Conservation (phyloP, 2,797 vertebrate genomes). For the Xerus rutilus region DNA sequence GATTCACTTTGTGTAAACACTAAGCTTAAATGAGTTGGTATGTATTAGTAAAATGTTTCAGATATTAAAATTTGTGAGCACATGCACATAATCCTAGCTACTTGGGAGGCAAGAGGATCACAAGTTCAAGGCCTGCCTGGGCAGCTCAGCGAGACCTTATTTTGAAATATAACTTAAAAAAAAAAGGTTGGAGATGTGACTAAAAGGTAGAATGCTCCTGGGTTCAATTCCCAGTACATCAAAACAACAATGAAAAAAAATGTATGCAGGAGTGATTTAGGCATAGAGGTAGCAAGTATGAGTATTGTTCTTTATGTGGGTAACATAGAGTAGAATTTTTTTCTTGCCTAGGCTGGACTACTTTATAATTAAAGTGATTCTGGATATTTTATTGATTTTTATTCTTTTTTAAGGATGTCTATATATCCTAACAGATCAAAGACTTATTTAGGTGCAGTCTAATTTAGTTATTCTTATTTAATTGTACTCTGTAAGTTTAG, state of each 20-base stretch:
- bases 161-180: not conserved
- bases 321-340: slow-evolving; percentile 39
- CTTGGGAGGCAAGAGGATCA: not conserved
- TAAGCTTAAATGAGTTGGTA: slow-evolving; percentile 6
- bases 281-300: not conserved
- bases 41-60: not conserved
- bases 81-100: not conserved
- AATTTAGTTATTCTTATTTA: slow-evolving; percentile 44
- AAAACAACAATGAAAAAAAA: not conserved
- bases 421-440: slow-evolving; percentile 40
- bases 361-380: slow-evolving; percentile 43
- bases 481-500: not conserved
- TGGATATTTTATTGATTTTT: slow-evolving; percentile 30
- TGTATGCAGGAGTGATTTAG: not conserved
- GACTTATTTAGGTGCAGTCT: not conserved
- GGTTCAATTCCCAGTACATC: not conserved
- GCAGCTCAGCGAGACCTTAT: not conserved
- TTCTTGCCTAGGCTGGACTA: not conserved
- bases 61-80: not conserved
- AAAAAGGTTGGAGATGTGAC: not conserved
- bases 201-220: not conserved
- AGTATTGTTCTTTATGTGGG: not conserved
- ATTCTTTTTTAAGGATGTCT: slow-evolving; percentile 8
- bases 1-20: not conserved
- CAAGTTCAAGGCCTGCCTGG: not conserved